Evolutionary conservation across 2,113 vertebrate species (phyloP).

Genomic region (Coptodon bakossiorum): DNA sequence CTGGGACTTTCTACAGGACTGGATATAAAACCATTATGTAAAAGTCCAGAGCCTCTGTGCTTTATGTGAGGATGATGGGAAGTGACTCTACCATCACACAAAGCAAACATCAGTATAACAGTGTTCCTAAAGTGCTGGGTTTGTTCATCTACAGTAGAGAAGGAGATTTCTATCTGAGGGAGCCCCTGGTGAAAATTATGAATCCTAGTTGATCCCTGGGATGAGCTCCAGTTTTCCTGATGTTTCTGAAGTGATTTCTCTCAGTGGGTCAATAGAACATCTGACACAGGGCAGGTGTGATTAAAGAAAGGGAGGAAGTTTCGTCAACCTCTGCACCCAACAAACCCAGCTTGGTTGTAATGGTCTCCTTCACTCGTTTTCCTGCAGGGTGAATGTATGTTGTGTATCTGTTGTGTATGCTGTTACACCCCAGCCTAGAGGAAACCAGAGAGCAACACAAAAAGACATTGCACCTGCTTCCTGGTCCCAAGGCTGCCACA

Average conservation of each 20-base stretch:
- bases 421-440: background rate
- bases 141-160: background rate
- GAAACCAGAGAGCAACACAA: background rate
- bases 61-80: background rate
- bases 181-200: background rate
- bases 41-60: background rate
- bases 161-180: background rate
- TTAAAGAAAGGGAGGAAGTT: background rate
- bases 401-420: background rate
- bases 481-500: background rate
- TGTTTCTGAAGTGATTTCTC: background rate
- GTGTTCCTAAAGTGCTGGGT: background rate
- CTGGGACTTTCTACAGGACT: background rate
- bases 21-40: background rate
- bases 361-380: background rate
- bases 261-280: background rate
- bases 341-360: background rate
- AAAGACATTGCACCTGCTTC: background rate
- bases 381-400: background rate
- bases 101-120: background rate
- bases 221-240: background rate
- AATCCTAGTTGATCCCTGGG: background rate
- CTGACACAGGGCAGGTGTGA: background rate
- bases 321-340: background rate
- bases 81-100: background rate